A percentile compares a stretch with the other conserved stretches of the same genome.
Evolutionary conservation across 2,113 vertebrate species (phyloP).

Genomic region (Verasper variegatus): DNA sequence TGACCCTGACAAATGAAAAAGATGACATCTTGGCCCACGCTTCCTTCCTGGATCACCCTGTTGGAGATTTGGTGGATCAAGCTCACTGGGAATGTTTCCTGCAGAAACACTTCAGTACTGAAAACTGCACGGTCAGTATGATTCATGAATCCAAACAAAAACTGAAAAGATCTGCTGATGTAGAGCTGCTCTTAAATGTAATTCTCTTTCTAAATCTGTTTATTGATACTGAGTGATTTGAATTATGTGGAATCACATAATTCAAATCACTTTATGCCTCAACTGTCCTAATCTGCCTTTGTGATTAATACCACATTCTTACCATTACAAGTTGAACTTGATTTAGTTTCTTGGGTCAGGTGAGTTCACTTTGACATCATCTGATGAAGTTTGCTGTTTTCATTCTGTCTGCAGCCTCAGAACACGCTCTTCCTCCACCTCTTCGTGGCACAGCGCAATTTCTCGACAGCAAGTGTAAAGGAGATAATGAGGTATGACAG

Average conservation of each 20-base stretch:
- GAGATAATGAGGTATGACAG: constrained; percentile 86
- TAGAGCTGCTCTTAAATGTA: not conserved
- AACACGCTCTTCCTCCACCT: constrained; percentile 94
- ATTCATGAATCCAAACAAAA: not conserved
- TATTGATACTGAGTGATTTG: too few species aligned
- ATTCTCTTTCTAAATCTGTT: not conserved
- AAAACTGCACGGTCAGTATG: constrained; percentile 86
- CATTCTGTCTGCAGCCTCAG: constrained; percentile 81
- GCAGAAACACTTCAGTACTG: constrained; percentile 69
- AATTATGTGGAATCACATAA: too few species aligned
- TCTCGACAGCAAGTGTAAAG: constrained; percentile 73
- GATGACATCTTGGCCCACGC: constrained; percentile 87
- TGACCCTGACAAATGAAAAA: constrained; percentile 85
- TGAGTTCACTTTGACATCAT: too few species aligned
- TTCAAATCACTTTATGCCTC: too few species aligned
- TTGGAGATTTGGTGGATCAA: constrained; percentile 82
- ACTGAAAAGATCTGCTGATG: not conserved
- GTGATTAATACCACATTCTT: too few species aligned
- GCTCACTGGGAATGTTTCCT: constrained; percentile 86
- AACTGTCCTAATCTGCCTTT: too few species aligned
- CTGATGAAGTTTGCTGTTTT: too few species aligned
- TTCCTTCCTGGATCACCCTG: constrained; percentile 89
- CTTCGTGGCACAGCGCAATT: constrained; percentile 85
- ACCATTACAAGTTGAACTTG: too few species aligned
- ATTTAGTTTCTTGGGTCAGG: too few species aligned